Base-by-base conservation (phyloP, 2,888 invertebrate genomes). In the Ypsolopha sequella region DNA sequence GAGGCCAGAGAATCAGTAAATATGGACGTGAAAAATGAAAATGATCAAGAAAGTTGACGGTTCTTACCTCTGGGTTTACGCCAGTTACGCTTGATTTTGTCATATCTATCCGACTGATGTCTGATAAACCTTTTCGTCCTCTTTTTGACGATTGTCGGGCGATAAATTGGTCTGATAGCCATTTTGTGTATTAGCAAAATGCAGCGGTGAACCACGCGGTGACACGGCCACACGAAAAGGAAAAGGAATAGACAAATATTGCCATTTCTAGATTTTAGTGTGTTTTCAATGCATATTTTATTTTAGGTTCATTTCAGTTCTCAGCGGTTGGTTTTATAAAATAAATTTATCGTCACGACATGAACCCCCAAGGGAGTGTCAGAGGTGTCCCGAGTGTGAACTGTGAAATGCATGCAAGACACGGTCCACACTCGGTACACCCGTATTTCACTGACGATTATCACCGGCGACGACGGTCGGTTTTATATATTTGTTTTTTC, bases 81-180 rank as follows among this genome's bases (percentile, higher is more conserved):
- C 99, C 99, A 99, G 91, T 95, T 97, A 63, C 94, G 91, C 91
- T 95, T 96, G 62, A 98, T 89, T 88, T 97, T 97, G 63, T 92
- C 93, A 93, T 98, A 99, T 78, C 99, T 92, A 88, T 99, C 99
- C 72, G 97, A 97, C 85, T 99, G 99, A 87, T 99, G 99, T 61
- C 99, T 93, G 71, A 95, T 97, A 87, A 99, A 99, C 87, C 95
- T 96, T 90, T 98, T 98, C 66, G 96, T 95, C 86, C 98, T 92
- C 90, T 99, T 99, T 89, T 99, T 98, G 62, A 98, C 92, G 79
- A 98, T 96, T 72, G 90, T 92, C 36, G 95, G 95, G 79, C 95
- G 92, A 74, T 94, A 94, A 58, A 95, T 93, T 65, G 97, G 96
- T 86, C 95, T 90, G 76, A 95, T 95, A 75, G 96, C 94, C 94